A percentile compares a stretch with the other conserved stretches of the same genome.
These are phyloP conservation scores for Rhynchotus rufescens DNA, from an alignment of 2,797 vertebrate genomes.

Conservation along the genomic window DNA sequence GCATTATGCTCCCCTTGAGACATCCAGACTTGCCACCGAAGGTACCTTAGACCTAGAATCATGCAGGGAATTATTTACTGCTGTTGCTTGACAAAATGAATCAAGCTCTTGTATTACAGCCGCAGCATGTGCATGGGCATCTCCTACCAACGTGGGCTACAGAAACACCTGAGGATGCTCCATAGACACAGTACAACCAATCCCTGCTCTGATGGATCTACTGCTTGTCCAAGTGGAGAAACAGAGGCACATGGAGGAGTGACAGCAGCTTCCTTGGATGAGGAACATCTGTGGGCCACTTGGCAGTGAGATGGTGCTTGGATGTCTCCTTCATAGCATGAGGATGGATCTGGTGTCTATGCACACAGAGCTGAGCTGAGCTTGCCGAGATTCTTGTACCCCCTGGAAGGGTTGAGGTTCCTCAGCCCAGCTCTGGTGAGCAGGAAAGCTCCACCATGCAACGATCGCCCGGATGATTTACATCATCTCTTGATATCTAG, in stretches of 20 bases:
- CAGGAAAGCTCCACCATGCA: not conserved
- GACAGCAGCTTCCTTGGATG: not conserved
- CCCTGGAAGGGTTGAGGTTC: not conserved
- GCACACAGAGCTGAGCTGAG: not conserved
- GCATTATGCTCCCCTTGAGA: not conserved
- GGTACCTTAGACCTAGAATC: not conserved
- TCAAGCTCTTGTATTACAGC: not conserved
- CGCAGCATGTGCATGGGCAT: not conserved
- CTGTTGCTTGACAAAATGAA: not conserved
- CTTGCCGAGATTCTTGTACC: not conserved
- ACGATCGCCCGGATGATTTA: fast-evolving
- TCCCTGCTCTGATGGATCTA: not conserved
- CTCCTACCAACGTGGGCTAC: not conserved
- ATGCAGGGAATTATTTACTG: not conserved
- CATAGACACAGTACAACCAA: not conserved
- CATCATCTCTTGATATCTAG: not conserved
- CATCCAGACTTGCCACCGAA: not conserved
- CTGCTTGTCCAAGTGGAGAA: not conserved
- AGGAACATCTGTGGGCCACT: not conserved
- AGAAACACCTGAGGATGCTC: not conserved
- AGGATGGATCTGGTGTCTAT: not conserved
- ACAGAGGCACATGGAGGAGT: not conserved
- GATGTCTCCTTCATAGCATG: not conserved
- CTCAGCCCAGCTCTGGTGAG: not conserved
- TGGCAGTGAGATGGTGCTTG: not conserved